Evolutionary conservation across 2,797 vertebrate genomes (phyloP), one percentile per base, ranked within the genome.

Genomic region (Myioborus melanocephalus): DNA sequence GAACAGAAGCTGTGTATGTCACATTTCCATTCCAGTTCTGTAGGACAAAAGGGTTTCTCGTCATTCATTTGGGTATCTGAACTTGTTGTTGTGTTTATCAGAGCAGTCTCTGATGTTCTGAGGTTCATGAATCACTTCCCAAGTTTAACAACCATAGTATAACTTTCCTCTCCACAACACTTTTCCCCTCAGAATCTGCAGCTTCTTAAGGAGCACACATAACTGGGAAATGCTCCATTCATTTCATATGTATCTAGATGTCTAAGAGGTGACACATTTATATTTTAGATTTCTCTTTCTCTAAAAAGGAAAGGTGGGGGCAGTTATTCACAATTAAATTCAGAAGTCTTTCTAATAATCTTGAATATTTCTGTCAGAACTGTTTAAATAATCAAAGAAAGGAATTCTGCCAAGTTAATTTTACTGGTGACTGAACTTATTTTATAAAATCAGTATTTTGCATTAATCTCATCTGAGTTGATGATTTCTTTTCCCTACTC

Each of bases 351-450:
- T 92, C 73, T 79, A 87, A 89, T 79, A 53, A 19, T 21, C 14
- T 53, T 70, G 20, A 79, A 49, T 82, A 49, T 77, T 95, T 93
- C 49, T 89, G 78, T 49, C 24, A 89, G 41, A 95, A 69, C 44
- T 89, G 37, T 89, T 94, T 80, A 83, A 93, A 94, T 83, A 90
- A 68, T 93, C 87, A 80, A 92, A 94, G 73, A 59, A 93, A 89
- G 72, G 72, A 91, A 71, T 55, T 52, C 43, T 89, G 50, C 47
- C 65, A 93, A 80, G 21, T 82, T 93, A 82, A 90, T 72, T 87
- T 95, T 59, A 46, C 37, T 92, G 50, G 65, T 81, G 68, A 85
- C 57, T 89, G 83, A 89, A 34, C 59, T 95, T 96, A 71, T 94
- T 93, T 88, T 91, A 47, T 83, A 85, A 91, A 72, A 90, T 44